phyloP scores from a whole-genome alignment of 2,888 invertebrate genomes.

The Liodrosophila aerea region DNA sequence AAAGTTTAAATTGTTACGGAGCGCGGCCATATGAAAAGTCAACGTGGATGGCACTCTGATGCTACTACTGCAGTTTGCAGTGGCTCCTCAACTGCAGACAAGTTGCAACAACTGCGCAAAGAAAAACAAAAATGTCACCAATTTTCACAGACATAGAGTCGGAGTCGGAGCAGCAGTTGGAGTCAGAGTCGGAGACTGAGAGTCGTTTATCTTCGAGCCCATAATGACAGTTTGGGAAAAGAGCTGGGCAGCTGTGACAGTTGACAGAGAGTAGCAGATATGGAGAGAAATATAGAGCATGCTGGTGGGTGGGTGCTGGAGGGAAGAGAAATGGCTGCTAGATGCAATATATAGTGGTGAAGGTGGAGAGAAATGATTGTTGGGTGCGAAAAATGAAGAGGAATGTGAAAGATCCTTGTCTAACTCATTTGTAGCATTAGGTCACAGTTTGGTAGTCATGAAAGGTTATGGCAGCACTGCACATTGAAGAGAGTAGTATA shows the following conservation, averaged over 20 bases:
- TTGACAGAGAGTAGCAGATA: constrained; percentile 31
- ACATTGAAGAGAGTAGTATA: too few species aligned
- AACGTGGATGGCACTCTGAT: constrained; percentile 42
- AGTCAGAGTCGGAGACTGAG: constrained; percentile 39
- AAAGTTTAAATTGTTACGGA: constrained; percentile 74
- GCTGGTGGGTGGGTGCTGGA: not conserved
- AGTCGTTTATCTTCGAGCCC: constrained; percentile 77
- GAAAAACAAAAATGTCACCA: not conserved
- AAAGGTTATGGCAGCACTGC: too few species aligned
- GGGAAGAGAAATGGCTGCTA: not conserved
- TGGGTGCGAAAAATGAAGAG: not conserved
- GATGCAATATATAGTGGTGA: too few species aligned
- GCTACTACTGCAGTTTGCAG: constrained; percentile 16
- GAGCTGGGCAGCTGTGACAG: constrained; percentile 63
- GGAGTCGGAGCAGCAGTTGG: not conserved
- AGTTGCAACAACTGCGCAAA: constrained; percentile 2
- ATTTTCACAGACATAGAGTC: not conserved
- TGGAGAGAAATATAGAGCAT: constrained; percentile 2
- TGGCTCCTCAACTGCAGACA: constrained; percentile 30
- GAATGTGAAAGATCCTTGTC: too few species aligned
- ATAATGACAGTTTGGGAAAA: constrained; percentile 69
- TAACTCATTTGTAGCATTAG: too few species aligned
- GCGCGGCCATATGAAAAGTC: constrained; percentile 76
- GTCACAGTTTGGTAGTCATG: not conserved
- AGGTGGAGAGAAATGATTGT: not conserved